Evolutionary conservation across 2,797 vertebrate genomes (phyloP), one percentile per base, ranked within the genome.

Genomic region (Meda fulgida): DNA sequence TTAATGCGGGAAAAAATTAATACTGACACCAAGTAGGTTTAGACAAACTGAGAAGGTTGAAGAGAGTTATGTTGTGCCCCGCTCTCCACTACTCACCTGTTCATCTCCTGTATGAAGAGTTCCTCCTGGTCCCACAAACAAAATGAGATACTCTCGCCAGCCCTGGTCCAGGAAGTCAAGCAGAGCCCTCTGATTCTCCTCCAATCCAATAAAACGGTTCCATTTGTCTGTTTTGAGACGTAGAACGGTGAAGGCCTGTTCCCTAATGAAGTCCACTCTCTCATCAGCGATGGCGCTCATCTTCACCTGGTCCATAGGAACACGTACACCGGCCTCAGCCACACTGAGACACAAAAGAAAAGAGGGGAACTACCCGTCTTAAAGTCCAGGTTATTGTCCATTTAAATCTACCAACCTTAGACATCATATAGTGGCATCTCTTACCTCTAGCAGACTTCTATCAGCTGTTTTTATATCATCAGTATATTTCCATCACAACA

Each of bases 171-270:
- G 90, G 86, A 95, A 96, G 88, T 95, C 95, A 88, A 96, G 88
- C 84, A 97, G 90, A 60, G 94, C 85, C 89, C 92, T 94, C 91
- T 96, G 95, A 92, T 96, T 96, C 88, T 97, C 96, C 80, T 96
- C 96, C 0, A 94, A 84, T 3, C 93, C 93, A 36, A 96, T 94
- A 90, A 96, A 97, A 76, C 94, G 94, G 89, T 96, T 96, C 96
- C 96, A 96, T 66, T 95, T 95, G 89, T 97, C 96, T 0, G 95
- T 94, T 91, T 96, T 96, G 21, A 96, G 91, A 26, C 94, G 93
- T 55, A 97, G 92, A 75, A 95, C 92, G 63, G 90, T 93, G 88
- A 95, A 95, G 23, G 90, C 94, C 90, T 95, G 95, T 89, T 96
- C 94, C 63, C 95, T 92, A 0, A 97, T 91, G 88, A 95, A 96